Percentiles rank a stretch among this genome's conserved stretches.
These are phyloP conservation scores for Remorina albescens DNA, from an alignment of 2,797 vertebrate species.

Conservation along the genomic window DNA sequence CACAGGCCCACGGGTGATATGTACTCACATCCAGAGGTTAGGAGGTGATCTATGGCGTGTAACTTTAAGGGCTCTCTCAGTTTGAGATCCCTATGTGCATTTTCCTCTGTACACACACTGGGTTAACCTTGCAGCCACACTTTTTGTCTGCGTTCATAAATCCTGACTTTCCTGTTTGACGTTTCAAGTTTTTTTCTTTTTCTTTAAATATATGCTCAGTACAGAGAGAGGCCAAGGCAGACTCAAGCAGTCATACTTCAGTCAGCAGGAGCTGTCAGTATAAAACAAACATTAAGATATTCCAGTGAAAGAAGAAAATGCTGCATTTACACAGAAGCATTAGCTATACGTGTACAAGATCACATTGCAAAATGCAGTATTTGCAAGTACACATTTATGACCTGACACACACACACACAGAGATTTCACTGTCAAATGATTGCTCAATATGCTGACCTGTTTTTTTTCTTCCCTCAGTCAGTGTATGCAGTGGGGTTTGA, in stretches of 20 bases:
- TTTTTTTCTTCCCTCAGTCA: slow-evolving; percentile 65
- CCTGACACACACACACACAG: slow-evolving; percentile 34
- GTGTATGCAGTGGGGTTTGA: slow-evolving; percentile 58
- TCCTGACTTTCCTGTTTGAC: slow-evolving; percentile 87
- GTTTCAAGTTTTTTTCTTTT: slow-evolving; percentile 62
- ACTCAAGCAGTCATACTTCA: slow-evolving; percentile 27
- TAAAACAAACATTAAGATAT: neutral
- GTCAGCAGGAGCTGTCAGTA: slow-evolving; percentile 21
- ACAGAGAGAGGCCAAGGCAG: slow-evolving; percentile 42
- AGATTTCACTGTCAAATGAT: slow-evolving; percentile 60
- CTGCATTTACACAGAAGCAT: neutral
- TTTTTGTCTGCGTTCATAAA: slow-evolving; percentile 81
- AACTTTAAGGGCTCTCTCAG: slow-evolving; percentile 16
- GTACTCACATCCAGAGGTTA: slow-evolving; percentile 54
- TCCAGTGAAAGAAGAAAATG: slow-evolving; percentile 11
- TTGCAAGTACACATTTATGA: slow-evolving; percentile 41
- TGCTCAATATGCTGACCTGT: slow-evolving; percentile 78
- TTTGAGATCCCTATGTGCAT: slow-evolving; percentile 46
- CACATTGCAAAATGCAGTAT: slow-evolving; percentile 25
- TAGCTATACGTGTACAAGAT: neutral
- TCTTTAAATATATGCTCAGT: slow-evolving; percentile 48
- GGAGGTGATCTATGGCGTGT: slow-evolving; percentile 8
- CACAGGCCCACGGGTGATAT: slow-evolving; percentile 65
- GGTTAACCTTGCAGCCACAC: slow-evolving; percentile 80
- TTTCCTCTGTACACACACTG: slow-evolving; percentile 68